Evolutionary conservation across 2,113 vertebrate species (phyloP), one percentile per base, ranked within the genome.

Genomic region (Hydrolagus affinis): DNA sequence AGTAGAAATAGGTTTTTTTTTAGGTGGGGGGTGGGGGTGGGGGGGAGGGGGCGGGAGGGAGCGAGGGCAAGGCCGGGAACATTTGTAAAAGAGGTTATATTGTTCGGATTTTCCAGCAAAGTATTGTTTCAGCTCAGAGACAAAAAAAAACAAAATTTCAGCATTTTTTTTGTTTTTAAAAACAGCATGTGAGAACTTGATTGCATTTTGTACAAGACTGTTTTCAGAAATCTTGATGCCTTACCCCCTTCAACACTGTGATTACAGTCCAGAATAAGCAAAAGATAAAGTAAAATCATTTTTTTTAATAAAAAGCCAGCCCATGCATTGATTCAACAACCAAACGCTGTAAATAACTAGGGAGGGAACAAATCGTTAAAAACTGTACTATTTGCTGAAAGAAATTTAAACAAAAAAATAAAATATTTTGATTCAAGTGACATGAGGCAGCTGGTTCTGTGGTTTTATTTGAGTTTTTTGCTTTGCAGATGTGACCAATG

Each of bases 311-410:
- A n/a, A 66, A 8, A 23, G 62, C 19, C 62, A 75, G 32, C 62
- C 17, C 62, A 14, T 25, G 66, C 19, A 60, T 66, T 83, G 62
- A 64, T 1, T 9, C 64, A 23, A 83, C 17, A 83, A 83, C 78
- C 78, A 83, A 83, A 83, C 30, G 32, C 21, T 83, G 62, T 83
- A 83, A 83, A 62, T 83, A 83, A 83, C 2, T 19, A 64, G 60
- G n/a, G 66, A 83, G 62, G 62, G 78, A 83, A 30, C 62, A 66
- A 66, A 32, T 68, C 17, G 30, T 66, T 17, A 11, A 83, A 83
- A 83, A 83, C 25, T 83, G 78, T 83, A 83, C 62, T 66, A 83
- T 83, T 83, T 83, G 78, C 28, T 83, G 78, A 83, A 83, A 66
- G 30, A 80, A 83, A 62, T 19, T 70, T 70, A 25, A n/a, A n/a